Evolutionary conservation across 2,113 vertebrate genomes (phyloP), one percentile per base, ranked within the genome.

Genomic region (Nesogale talazaci): DNA sequence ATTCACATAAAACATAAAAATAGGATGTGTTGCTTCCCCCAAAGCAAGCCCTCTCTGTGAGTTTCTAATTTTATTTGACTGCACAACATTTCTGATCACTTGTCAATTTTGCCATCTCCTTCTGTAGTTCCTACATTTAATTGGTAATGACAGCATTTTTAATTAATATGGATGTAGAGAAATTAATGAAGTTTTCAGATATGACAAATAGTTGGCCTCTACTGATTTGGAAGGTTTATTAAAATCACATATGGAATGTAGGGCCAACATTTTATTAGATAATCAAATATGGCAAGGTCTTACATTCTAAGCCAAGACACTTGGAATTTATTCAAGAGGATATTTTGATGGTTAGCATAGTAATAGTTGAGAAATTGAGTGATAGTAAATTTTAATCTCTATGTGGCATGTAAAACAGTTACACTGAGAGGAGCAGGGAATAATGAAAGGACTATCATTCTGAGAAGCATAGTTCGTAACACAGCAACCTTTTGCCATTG

Each of bases 161-260:
- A 96, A 97, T 94, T 95, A 95, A 89, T 90, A 92, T 80, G 70
- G 85, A 91, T 92, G 78, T 59, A 56, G 38, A 75, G 31, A 91
- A 88, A 96, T 95, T 92, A 95, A 92, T 20, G 6, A 79, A 94
- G 91, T 88, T 97, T 96, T 94, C 94, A 94, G 87, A 83, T 83
- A 91, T 91, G 91, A 92, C 93, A 95, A 75, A 75, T 34, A 89
- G 78, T 59, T 75, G 76, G 29, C 38, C 72, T 89, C 91, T 94
- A 92, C 46, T 96, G 91, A 94, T 94, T 87, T 69, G 63, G 61
- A 91, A 29, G 31, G 2, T 38, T 63, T 79, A 40, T 19, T 67
- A 61, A 83, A 85, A 87, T 14, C 40, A 56, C 1, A 31, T 34
- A 57, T 67, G 40, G 65, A 61, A 61, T 1, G 9, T n/a, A 63